These are phyloP conservation scores for Orchesellides sinensis DNA, from an alignment of 2,888 invertebrate species.

Conservation along the genomic window DNA sequence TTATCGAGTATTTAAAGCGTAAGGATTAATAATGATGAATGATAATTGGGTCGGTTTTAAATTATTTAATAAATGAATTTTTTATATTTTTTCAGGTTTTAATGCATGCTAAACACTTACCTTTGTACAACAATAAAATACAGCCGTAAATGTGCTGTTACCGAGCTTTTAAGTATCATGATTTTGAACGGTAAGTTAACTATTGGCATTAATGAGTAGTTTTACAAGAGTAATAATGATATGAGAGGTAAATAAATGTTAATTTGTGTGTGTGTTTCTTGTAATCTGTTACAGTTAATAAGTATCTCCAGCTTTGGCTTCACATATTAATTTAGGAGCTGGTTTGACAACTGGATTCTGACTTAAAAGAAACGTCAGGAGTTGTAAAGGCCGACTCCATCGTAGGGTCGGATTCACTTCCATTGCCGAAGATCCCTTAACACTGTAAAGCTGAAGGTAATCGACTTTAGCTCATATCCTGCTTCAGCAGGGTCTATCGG, in stretches of 20 bases:
- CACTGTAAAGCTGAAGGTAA: slow-evolving; percentile 55
- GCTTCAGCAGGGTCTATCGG: slow-evolving; percentile 54
- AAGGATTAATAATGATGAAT: no score
- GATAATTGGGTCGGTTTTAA: no score
- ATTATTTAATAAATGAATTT: background rate
- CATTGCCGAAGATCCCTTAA: slow-evolving; percentile 2
- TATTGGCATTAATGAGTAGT: no score
- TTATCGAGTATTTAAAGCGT: no score
- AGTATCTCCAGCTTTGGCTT: no score
- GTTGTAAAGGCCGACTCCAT: slow-evolving; percentile 8
- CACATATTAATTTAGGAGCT: no score
- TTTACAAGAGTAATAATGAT: no score
- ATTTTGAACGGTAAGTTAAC: slow-evolving; percentile 10
- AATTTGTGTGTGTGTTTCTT: no score
- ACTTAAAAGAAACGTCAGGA: background rate
- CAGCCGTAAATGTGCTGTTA: background rate
- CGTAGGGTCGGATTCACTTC: slow-evolving; percentile 11
- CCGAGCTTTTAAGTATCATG: slow-evolving; percentile 9
- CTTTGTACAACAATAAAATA: background rate
- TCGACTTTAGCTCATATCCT: slow-evolving; percentile 52
- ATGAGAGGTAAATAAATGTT: no score
- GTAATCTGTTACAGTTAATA: no score
- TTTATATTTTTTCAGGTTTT: background rate
- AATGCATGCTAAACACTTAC: background rate
- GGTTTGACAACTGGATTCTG: background rate